Evolutionary conservation across 2,888 invertebrate genomes (phyloP), one percentile per base, ranked within the genome.

Genomic region (Rhingia rostrata): DNA sequence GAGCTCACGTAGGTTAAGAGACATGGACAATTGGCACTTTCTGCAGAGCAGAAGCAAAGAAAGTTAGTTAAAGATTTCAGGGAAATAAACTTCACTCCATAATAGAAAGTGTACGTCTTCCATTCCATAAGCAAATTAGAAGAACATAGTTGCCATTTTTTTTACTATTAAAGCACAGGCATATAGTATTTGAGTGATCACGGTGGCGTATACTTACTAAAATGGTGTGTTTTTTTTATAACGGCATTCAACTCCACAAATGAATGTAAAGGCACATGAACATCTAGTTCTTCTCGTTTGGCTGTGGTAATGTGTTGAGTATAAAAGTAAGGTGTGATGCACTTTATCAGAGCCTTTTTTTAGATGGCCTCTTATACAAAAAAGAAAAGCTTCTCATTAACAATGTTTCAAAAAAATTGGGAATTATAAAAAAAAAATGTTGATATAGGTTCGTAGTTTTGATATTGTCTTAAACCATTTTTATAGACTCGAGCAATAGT

Each of bases 131-230:
- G 30, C 14, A 30, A 30, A 37, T 4, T 35, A 22, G 7, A 30
- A 37, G 9, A 14, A 51, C 58, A 60, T 64, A 51, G 58, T 14
- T 41, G 35, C 22, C 33, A 5, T 49, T 54, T 60, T 54, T 60
- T 51, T 37, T 12, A 47, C 5, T 30, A 6, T 53, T 4, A 51
- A 54, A 63, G 33, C n/a, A n/a, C 9, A 30, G n/a, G 4, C 39
- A n/a, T 22, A 22, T 33, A 30, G 6, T 61, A 53, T 49, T 14
- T 61, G 61, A 33, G 35, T 43, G 51, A 32, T 45, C 39, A 22
- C 7, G 63, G 81, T 74, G 54, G 41, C 54, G 14, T 66, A 72
- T 79, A 66, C 72, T 79, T 60, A 39, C 58, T 69, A 12, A 69
- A 45, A 61, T 45, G 5, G 30, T 47, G 61, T 54, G n/a, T n/a